phyloP scores from a whole-genome alignment of 2,888 invertebrate genomes.

The Macrophya alboannulata region DNA sequence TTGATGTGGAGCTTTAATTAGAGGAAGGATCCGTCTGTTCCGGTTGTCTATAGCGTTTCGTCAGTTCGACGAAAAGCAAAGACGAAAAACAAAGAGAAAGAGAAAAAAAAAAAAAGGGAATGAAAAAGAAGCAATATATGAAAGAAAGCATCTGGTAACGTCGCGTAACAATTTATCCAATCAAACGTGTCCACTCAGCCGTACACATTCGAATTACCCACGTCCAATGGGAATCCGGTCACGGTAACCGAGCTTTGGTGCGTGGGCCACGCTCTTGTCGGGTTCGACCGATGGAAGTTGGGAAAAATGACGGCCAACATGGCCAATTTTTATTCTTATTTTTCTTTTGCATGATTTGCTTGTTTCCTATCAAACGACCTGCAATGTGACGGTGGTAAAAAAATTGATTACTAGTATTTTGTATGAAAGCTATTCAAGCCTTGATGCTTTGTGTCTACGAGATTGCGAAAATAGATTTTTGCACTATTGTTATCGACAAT shows the following conservation, averaged over 20 bases:
- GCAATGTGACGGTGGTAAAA: background rate
- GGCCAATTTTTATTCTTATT: background rate
- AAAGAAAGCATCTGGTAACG: slow-evolving; percentile 22
- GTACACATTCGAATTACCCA: slow-evolving; percentile 50
- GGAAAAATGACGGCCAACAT: slow-evolving; percentile 1
- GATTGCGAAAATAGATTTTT: no score
- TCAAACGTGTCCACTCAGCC: slow-evolving; percentile 49
- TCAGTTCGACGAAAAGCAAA: background rate
- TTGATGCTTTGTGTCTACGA: no score
- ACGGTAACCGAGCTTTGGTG: slow-evolving; percentile 22
- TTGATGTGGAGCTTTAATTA: slow-evolving; percentile 16
- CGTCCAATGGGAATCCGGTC: slow-evolving; percentile 36
- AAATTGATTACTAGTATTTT: background rate
- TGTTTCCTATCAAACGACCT: background rate
- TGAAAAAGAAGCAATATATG: background rate
- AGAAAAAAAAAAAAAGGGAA: background rate
- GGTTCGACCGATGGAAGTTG: background rate
- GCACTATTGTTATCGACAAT: no score
- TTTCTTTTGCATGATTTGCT: background rate
- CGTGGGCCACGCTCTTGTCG: slow-evolving; percentile 37
- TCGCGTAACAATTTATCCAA: slow-evolving; percentile 51
- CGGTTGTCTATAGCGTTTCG: background rate
- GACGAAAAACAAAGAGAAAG: background rate
- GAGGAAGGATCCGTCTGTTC: background rate
- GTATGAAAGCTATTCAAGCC: background rate